These are phyloP conservation scores for Thaleichthys pacificus DNA, from an alignment of 2,797 vertebrate species.

Conservation along the genomic window DNA sequence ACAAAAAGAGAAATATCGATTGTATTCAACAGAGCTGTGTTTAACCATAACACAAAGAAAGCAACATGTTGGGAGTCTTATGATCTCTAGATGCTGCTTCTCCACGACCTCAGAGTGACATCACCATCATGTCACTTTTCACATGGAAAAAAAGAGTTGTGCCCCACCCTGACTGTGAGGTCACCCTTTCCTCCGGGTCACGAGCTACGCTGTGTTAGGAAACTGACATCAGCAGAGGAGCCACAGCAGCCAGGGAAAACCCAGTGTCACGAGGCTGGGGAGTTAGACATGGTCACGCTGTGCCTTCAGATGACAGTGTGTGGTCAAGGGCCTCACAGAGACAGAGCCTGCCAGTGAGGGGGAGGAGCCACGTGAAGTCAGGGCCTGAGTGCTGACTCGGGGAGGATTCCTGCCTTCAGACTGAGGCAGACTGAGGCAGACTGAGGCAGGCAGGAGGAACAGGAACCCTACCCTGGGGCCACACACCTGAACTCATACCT, in stretches of 20 bases:
- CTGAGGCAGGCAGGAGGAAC: not conserved
- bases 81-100: too few relatives aligned
- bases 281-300: too few relatives aligned
- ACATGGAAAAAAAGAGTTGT: not conserved
- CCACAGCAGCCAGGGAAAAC: too few relatives aligned
- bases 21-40: not conserved
- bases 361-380: too few relatives aligned
- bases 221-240: not conserved
- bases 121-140: too few relatives aligned
- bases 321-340: not conserved
- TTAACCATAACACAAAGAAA: not conserved
- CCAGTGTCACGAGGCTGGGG: too few relatives aligned
- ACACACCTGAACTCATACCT: slow-evolving; percentile 31
- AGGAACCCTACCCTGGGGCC: not conserved
- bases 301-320: too few relatives aligned
- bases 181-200: not conserved
- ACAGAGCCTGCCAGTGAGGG: not conserved
- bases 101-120: too few relatives aligned
- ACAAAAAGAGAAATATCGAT: slow-evolving; percentile 27
- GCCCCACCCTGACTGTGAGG: not conserved
- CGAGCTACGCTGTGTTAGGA: not conserved
- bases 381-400: too few relatives aligned
- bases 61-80: not conserved
- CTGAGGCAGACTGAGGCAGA: too few relatives aligned
- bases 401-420: too few relatives aligned